Base-by-base conservation (phyloP, 2,888 invertebrate genomes). In the Microplitis deprimator region DNA sequence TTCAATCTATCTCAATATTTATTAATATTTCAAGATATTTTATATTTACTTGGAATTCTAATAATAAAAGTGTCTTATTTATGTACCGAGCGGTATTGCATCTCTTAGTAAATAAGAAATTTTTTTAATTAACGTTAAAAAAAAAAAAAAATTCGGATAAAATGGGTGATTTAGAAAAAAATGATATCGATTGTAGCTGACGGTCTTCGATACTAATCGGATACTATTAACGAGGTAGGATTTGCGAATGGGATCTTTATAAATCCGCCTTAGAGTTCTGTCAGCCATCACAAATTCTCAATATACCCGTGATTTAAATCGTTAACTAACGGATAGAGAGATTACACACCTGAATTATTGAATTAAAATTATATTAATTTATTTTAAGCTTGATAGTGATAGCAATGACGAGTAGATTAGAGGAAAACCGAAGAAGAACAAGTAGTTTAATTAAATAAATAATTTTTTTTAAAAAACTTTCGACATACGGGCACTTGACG, bases 211-310 rank as follows among this genome's bases (percentile, higher is more conserved):
- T 75, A 78, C 78, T 81, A 77, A 72, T 76, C 75, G 70, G 78
- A 80, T 79, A 77, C 81, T 83, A 85, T 85, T 85, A 85, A 84
- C 81, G 80, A 78, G 81, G 65, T 73, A 77, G 79, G 84, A 83
- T 85, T 84, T 76, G 80, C 80, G 77, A 77, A 83, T 83, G 80
- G 84, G 81, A 84, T 85, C 84, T 83, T 81, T 81, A 72, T 76
- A 82, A 85, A 84, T 85, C 84, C 82, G 68, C 77, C 77, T 70
- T 60, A 16, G 17, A 41, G 38, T 39, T 67, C 59, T 67, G 29
- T 68, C 38, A 72, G 61, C 39, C 61, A n/a, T 16, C 8, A 29
- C 50, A n/a, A 70, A 50, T 13, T 70, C 5, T 50, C 50, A 13
- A 50, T 50, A 50, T 13, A 50, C 13, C 50, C 50, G 8, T 13